These are phyloP conservation scores for Pipistrellus nathusii DNA, from an alignment of 2,797 vertebrate species.

Conservation along the genomic window DNA sequence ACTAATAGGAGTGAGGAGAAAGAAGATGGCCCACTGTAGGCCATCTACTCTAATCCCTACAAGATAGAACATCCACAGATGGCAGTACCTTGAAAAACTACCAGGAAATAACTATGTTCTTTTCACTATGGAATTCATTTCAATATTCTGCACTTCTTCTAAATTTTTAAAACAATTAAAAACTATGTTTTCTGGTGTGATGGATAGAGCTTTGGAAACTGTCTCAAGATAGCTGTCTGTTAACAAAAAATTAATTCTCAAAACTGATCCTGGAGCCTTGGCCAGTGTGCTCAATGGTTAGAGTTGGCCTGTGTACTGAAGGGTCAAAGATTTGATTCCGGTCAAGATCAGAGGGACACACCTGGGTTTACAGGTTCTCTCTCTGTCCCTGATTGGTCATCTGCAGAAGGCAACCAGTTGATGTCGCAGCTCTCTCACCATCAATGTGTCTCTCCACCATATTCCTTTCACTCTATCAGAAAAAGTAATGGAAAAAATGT, in stretches of 20 bases:
- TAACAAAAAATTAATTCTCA: background rate
- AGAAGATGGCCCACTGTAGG: background rate
- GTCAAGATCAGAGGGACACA: no score
- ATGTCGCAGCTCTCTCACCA: no score
- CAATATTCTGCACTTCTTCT: background rate
- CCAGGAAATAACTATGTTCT: no score
- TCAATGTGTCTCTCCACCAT: no score
- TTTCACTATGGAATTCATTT: background rate
- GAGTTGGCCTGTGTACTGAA: no score
- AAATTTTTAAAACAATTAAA: background rate
- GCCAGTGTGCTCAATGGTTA: no score
- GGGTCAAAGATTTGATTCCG: no score
- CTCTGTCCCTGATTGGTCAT: no score
- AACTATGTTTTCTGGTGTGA: background rate
- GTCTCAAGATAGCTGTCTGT: background rate
- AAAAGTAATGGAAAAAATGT: no score
- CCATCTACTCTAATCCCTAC: background rate
- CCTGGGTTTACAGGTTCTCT: no score
- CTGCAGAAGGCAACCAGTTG: no score
- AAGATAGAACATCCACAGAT: background rate
- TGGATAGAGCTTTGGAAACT: background rate
- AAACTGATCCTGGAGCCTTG: background rate
- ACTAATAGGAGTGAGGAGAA: background rate
- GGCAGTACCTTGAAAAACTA: background rate
- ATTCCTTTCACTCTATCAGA: no score